Evolutionary conservation across 2,797 vertebrate genomes (phyloP), one percentile per base, ranked within the genome.

Genomic region (Perodicticus potto): DNA sequence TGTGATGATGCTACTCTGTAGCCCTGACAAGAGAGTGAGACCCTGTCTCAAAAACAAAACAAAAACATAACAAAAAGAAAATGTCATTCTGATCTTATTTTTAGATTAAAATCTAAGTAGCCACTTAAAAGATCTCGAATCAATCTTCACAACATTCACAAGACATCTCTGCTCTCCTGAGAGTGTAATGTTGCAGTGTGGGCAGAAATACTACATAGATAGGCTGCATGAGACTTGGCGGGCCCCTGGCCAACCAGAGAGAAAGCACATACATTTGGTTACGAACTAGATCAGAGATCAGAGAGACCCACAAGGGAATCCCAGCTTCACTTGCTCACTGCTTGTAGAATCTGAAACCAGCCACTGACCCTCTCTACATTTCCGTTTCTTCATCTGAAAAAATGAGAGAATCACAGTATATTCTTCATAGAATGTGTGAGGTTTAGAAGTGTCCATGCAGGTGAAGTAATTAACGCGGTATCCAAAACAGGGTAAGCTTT

Each of bases 121-220:
- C 69, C 22, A 12, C 61, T 65, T 29, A 63, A 43, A 63, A 40
- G 72, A 86, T 8, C 69, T 88, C 57, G 43, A 84, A 7, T 10
- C 12, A 81, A 53, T 40, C 76, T 80, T 74, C 16, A n/a, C 27
- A 13, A 4, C 2, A 4, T 29, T 55, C 9, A 11, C 22, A 23
- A 53, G 45, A 13, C 34, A 17, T 27, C 1, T 2, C n/a, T 37
- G 7, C 32, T 72, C 53, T 84, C 32, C 32, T 16, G 57, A 3
- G 27, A 13, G 2, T 0, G 2, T 1, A 0, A 4, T 12, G 78
- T 57, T 80, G 61, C 59, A 25, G 27, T 13, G 7, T 9, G 14
- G 16, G n/a, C 29, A 19, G 55, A 69, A 32, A 1, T 40, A 40
- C 40, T 40, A 40, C 3, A 40, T 40, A 40, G 40, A 40, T 40